phyloP scores from a whole-genome alignment of 1,140 invertebrate genomes.

The Procambarus clarkii region DNA sequence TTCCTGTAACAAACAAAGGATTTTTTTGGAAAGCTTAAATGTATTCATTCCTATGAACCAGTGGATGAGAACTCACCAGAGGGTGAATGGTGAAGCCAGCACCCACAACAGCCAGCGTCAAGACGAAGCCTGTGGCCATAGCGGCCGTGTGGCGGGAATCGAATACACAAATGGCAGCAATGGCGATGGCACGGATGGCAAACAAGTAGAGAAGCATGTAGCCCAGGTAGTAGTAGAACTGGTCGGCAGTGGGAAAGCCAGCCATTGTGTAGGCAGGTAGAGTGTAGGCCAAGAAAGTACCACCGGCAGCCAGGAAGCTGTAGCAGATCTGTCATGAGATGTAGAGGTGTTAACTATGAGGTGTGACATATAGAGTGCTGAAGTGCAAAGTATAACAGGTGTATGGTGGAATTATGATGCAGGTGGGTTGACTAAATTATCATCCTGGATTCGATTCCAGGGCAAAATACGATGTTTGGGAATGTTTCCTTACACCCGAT shows the following conservation, averaged over 20 bases:
- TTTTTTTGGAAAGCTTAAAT: neutral
- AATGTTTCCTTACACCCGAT: too few relatives aligned
- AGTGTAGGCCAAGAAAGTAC: conserved; percentile 87
- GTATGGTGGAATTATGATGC: neutral
- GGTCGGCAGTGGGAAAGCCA: conserved; percentile 82
- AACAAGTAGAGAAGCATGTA: conserved; percentile 88
- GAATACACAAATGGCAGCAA: conserved; percentile 82
- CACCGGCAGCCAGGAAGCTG: conserved; percentile 80
- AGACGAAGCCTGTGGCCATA: conserved; percentile 74
- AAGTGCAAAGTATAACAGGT: neutral
- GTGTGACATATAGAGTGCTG: neutral
- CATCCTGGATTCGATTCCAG: too few relatives aligned
- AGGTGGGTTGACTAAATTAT: neutral
- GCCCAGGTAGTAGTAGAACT: conserved; percentile 85
- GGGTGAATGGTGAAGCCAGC: conserved; percentile 80
- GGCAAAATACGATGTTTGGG: too few relatives aligned
- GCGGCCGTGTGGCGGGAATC: conserved; percentile 78
- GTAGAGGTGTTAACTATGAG: neutral
- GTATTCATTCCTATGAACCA: neutral
- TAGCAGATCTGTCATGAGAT: conserved; percentile 78
- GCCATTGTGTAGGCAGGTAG: conserved; percentile 91
- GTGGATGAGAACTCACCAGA: conserved; percentile 26
- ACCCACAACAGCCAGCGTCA: conserved; percentile 81
- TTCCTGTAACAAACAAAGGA: too few relatives aligned
- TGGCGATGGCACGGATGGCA: conserved; percentile 83